Base-by-base conservation (phyloP, 1,140 invertebrate species). In the Trichomalopsis sarcophagae region DNA sequence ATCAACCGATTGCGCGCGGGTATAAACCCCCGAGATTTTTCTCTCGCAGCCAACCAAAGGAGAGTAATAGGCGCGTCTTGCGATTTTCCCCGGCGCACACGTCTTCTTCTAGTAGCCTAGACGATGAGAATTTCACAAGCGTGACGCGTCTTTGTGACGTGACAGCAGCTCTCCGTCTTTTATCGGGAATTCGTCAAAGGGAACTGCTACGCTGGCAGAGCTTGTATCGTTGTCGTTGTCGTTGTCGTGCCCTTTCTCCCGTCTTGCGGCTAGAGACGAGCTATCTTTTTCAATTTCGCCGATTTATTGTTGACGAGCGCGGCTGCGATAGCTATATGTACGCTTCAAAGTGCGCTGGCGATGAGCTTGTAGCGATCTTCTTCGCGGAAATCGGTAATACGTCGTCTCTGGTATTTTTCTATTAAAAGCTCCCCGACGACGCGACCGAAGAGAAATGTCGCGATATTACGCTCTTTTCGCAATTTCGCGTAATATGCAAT, bases 31-130 rank as follows among this genome's bases (percentile, higher is more conserved):
- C 10, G 21, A 73, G 69, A 71, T 50, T 73, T 82, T 73, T 73
- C 40, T 73, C 40, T 44, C 40, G 40, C 9, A 44, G 9, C 7
- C 40, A 33, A 27, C 69, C 21, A 84, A 68, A 62, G 50, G 33
- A 79, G 47, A 79, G 68, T 85, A 80, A 80, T 80, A 84, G 77
- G 30, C 62, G 78, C 62, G 66, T 10, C 68, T 30, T 11, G 68
- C 68, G 68, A 13, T 71, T 71, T 17, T 69, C 23, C 27, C 9
- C 9, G 0, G 6, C 10, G 6, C 27, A 30, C 68, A 71, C 21
- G 17, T 62, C 55, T 62, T n/a, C 55, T 17, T 62, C 55, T 62
- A 27, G 27, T 27, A 27, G 33, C 33, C 5, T 3, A 36, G 23
- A 44, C 13, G 44, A 76, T 76, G 74, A 76, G 74, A 76, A 76